Base-by-base conservation (phyloP, 2,113 vertebrate species). In the Epinephelus lanceolatus region DNA sequence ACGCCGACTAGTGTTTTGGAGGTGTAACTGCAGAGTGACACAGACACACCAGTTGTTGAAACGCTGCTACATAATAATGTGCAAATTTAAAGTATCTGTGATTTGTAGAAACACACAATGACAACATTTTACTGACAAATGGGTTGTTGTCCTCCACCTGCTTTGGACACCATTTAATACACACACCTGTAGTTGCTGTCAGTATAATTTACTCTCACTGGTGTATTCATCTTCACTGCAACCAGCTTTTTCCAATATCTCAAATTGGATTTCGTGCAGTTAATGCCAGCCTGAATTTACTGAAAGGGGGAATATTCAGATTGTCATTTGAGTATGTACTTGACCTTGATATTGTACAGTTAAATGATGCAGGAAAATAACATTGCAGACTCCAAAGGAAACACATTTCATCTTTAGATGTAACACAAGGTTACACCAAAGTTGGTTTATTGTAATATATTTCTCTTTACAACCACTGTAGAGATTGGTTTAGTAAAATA, bases 271-370 rank as follows among this genome's bases (percentile, higher is more conserved):
- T 75, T 37, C 10, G 23, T 67, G 30, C 71, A 51, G 30, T 30
- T 30, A 30, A 30, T 30, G 30, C 30, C 30, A 30, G 9, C 6
- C 13, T 45, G 11, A 37, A 59, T 40, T 45, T 47, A 67, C 0
- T 68, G 25, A n/a, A 51, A 57, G 3, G 75, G 76, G 76, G 33
- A 37, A 37, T 37, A 37, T 37, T 37, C 33, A 37, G 85, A 81
- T 71, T 37, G 86, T 80, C 90, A 52, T 81, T 88, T 91, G 92
- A 95, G 94, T 45, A 0, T 96, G 95, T 96, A 96, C 93, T 91
- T 84, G 90, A 93, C 92, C 94, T 96, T 95, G 93, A 74, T n/a
- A 53, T 59, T 47, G n/a, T 18, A 14, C 53, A 23, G 3, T 51
- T 27, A 55, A 52, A 72, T 52, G 3, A 72, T 5, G 9, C 18